Conservation (phyloP, 2,888 invertebrate species). For the Alentia gelatinosa region DNA sequence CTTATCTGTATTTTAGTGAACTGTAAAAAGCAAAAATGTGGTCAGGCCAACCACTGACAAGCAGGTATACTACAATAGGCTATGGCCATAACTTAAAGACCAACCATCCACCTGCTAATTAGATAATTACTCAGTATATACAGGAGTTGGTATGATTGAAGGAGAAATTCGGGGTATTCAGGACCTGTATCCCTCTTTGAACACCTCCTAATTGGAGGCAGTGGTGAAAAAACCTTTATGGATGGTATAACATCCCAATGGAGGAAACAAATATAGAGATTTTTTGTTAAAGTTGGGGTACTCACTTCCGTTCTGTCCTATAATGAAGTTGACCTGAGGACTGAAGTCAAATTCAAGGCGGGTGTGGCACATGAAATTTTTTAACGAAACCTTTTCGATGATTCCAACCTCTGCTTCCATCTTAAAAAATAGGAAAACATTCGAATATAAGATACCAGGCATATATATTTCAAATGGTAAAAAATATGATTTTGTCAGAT, state of each 20-base stretch:
- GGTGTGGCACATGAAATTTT: conserved; percentile 97
- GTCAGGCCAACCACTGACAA: too few relatives aligned
- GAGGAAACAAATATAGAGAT: not conserved
- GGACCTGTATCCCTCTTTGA: not conserved
- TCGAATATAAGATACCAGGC: not conserved
- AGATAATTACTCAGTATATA: too few relatives aligned
- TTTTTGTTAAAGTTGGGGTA: too few relatives aligned
- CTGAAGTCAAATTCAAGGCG: conserved; percentile 78
- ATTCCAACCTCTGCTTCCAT: conserved; percentile 81
- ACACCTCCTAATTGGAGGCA: not conserved
- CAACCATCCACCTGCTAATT: too few relatives aligned
- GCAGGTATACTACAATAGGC: too few relatives aligned
- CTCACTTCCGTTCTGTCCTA: conserved; percentile 83
- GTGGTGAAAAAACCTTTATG: not conserved
- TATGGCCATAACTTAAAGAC: too few relatives aligned
- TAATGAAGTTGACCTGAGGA: conserved; percentile 89
- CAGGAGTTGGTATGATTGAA: not conserved
- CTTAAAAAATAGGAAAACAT: conserved; percentile 42
- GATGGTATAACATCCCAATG: not conserved
- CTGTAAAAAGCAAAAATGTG: too few relatives aligned
- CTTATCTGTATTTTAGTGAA: too few relatives aligned
- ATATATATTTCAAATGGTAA: not conserved
- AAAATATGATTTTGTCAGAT: not conserved
- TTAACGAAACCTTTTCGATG: conserved; percentile 84
- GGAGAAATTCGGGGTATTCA: not conserved